Evolutionary conservation across 2,888 invertebrate species (phyloP), one percentile per base, ranked within the genome.

Genomic region (Harpagoxenus sublaevis): DNA sequence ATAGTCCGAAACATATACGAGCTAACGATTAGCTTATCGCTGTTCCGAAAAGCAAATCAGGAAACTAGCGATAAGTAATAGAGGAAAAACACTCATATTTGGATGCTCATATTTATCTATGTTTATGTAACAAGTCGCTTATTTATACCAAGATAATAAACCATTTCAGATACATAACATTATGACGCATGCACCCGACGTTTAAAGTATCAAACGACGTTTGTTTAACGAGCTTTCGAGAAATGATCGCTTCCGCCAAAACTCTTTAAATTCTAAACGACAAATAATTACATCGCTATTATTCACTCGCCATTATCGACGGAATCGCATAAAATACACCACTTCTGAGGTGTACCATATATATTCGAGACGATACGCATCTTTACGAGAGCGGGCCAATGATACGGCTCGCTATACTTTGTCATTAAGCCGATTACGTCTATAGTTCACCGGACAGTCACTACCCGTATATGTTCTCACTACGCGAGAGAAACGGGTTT

Each of bases 381-480:
- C 57, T 81, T 70, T 48, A 35, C 57, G 57, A 28, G 39, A 48
- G 28, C 28, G 35, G 35, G 31, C 60, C 48, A 62, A 39, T 81
- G 60, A 79, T 70, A 79, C 35, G 63, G 75, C 28, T 53, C 23
- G 53, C 42, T 65, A 75, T 63, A 82, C 75, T 82, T 82, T 75
- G 82, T 82, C 75, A 82, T 82, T 82, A 82, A 75, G 75, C 45
- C 63, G 75, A 75, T 82, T 71, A 71, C 70, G 79, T 71, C 48
- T 48, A 57, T 48, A 57, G 66, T 48, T 57, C 35, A 68, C 35
- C 53, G 53, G 65, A 55, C n/a, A 63, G 57, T 45, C 57, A 45
- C 55, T 68, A 68, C 35, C 12, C 71, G 60, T 81, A 70, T 62
- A 70, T 62, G 51, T 70, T 74, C 82, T 82, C 65, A 31, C 78